Percentiles rank a stretch among this genome's conserved stretches.
Conservation (phyloP, 2,888 invertebrate species). For the Spodoptera picta region DNA sequence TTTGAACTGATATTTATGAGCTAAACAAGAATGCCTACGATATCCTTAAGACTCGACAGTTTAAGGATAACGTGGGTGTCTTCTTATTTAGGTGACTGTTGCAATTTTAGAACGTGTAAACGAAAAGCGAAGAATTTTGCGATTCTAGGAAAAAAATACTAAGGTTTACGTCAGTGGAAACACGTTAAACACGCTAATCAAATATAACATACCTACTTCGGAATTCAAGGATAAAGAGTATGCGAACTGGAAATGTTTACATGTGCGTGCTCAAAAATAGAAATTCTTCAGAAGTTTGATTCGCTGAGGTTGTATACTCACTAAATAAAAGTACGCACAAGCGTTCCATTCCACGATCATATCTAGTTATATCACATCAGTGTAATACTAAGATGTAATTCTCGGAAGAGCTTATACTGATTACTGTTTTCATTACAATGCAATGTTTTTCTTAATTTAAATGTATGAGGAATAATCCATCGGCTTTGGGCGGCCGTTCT, state of each 20-base stretch:
- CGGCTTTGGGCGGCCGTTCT: background rate
- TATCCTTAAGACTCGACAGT: constrained; percentile 36
- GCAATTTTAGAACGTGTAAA: constrained; percentile 11
- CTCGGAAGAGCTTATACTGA: constrained; percentile 5
- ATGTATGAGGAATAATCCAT: background rate
- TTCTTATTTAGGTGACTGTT: constrained; percentile 17
- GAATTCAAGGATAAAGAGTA: constrained; percentile 28
- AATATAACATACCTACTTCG: constrained; percentile 33
- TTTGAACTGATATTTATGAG: constrained; percentile 45
- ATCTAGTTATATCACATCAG: background rate
- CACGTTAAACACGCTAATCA: constrained; percentile 24
- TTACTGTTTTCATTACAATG: background rate
- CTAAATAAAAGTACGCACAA: constrained; percentile 6
- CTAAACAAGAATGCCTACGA: constrained; percentile 45
- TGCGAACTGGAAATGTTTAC: constrained; percentile 36
- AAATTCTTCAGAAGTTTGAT: constrained; percentile 37
- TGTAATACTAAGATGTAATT: constrained; percentile 1
- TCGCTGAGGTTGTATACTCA: constrained; percentile 12
- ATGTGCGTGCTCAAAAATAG: constrained; percentile 39
- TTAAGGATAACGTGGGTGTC: constrained; percentile 40
- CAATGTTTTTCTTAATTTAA: background rate
- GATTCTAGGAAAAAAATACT: constrained; percentile 12
- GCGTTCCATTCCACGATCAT: constrained; percentile 1
- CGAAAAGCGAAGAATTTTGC: background rate
- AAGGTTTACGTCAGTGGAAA: constrained; percentile 18